Base-by-base conservation (phyloP, 2,113 vertebrate species). In the Misgurnus mizolepis region DNA sequence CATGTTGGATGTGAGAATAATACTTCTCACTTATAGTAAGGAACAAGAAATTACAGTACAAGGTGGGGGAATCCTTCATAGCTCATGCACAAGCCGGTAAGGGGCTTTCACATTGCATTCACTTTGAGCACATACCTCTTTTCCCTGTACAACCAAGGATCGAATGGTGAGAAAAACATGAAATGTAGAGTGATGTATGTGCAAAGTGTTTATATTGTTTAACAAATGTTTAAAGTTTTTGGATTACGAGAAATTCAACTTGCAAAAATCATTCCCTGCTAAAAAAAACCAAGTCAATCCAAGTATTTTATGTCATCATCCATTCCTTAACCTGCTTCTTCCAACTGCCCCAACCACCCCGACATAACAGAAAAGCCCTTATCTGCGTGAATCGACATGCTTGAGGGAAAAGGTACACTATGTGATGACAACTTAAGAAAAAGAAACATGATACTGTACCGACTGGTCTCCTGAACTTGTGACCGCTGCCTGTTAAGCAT, bases 71-170 rank as follows among this genome's bases (percentile, higher is more conserved):
- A 53, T 93, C 83, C 93, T 91, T 89, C 90, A 92, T 89, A 94
- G 94, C 92, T 92, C 98, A 98, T 98, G 98, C 98, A 98, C 93
- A 90, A 88, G 94, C 90, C 94, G 93, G 92, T 92, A 62, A 71
- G 92, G 93, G 91, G 89, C 91, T 93, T 92, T 93, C 93, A 92
- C 82, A 82, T 90, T 85, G 93, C 89, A 91, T 92, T 95, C 88
- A 86, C 86, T 88, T 93, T 88, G 86, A 92, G 93, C 95, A 98
- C 98, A 94, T 99, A 99, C 98, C 98, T 99, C 98, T 98, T 98
- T 99, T 89, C 98, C 98, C 98, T 99, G 96, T 92, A 93, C 95
- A 95, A 83, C 96, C 95, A 96, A 94, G 94, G 95, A 96, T 95
- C 94, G 93, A 94, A 96, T 92, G 95, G 94, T 96, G 93, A 94